phyloP scores from a whole-genome alignment of 2,113 vertebrate species.

The Erinaceus europaeus region DNA sequence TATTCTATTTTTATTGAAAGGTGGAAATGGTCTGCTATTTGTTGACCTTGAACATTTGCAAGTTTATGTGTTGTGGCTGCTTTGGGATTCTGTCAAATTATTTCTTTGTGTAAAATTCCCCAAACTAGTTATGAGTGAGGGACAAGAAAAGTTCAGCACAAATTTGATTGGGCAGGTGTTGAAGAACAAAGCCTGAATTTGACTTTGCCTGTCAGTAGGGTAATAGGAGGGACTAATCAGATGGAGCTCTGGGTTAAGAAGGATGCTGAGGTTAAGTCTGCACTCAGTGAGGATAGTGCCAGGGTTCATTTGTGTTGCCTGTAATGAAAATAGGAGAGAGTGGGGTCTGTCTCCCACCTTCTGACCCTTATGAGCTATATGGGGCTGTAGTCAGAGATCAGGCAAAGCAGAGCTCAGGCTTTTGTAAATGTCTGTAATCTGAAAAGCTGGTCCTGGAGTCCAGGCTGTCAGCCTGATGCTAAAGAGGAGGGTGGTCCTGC shows the following conservation, averaged over 20 bases:
- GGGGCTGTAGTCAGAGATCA: neutral
- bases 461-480: no score
- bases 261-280: conserved; percentile 3
- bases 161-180: neutral
- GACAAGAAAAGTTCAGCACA: neutral
- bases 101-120: neutral
- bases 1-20: neutral
- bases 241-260: neutral
- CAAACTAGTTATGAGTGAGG: neutral
- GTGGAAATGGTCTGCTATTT: conserved; percentile 3
- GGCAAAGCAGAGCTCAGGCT: neutral
- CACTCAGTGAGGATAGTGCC: fast-evolving
- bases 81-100: neutral
- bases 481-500: neutral
- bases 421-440: neutral
- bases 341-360: fast-evolving
- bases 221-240: neutral
- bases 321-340: fast-evolving
- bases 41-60: neutral
- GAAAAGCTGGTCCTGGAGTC: neutral
- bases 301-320: neutral
- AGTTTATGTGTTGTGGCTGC: neutral
- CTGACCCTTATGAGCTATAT: neutral
- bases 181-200: neutral
- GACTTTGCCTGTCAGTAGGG: neutral